Conservation (phyloP, 2,113 vertebrate genomes). For the Sceloporus undulatus region DNA sequence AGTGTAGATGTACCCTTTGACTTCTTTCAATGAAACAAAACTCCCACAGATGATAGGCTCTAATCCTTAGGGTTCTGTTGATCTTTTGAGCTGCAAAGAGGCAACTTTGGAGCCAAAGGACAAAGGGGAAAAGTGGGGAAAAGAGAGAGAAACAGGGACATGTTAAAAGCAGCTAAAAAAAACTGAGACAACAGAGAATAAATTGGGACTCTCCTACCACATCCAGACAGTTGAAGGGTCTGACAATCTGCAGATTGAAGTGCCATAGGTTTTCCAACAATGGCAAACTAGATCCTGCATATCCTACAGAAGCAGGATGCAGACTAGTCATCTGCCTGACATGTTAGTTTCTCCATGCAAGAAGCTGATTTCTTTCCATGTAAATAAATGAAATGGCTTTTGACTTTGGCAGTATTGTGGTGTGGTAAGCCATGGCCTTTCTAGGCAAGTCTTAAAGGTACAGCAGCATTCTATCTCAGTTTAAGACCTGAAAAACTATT, state of each 20-base stretch:
- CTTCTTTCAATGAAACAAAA: too few relatives aligned
- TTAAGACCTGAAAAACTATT: not conserved
- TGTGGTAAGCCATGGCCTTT: not conserved
- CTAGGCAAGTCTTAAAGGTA: not conserved
- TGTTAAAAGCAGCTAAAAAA: too few relatives aligned
- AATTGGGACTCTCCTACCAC: too few relatives aligned
- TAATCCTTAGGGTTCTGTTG: too few relatives aligned
- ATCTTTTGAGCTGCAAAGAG: too few relatives aligned
- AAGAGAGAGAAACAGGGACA: too few relatives aligned
- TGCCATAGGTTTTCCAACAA: not conserved
- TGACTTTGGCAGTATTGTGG: not conserved
- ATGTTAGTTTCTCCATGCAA: not conserved
- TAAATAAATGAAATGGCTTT: not conserved
- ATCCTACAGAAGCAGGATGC: not conserved
- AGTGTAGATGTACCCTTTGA: not conserved
- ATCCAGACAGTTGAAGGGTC: too few relatives aligned
- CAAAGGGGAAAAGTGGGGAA: too few relatives aligned
- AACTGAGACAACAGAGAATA: too few relatives aligned
- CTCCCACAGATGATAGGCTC: too few relatives aligned
- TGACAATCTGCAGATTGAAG: too few relatives aligned
- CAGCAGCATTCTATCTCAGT: not conserved
- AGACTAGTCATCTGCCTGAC: not conserved
- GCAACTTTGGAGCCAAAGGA: too few relatives aligned
- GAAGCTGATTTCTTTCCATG: not conserved
- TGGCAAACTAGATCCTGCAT: not conserved